These are phyloP conservation scores for Australoheros scitulus DNA, from an alignment of 2,113 vertebrate species.

Conservation along the genomic window DNA sequence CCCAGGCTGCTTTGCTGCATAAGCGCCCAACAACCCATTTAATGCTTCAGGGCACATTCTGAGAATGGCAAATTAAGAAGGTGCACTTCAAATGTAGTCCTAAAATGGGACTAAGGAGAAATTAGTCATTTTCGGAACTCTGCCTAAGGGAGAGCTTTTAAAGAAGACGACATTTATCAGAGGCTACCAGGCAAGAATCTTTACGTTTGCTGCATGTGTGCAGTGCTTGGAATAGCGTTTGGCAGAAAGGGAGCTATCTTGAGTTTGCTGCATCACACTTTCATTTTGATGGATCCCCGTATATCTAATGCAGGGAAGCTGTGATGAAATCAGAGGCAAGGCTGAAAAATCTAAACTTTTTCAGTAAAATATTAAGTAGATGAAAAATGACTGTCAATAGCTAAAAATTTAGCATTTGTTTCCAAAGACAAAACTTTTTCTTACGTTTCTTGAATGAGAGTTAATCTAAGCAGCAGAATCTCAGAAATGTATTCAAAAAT, in stretches of 20 bases:
- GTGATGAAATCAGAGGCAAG: constrained; percentile 44
- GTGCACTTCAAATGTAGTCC: constrained; percentile 37
- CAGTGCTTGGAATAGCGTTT: not conserved
- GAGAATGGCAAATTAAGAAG: constrained; percentile 53
- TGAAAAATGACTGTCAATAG: not conserved
- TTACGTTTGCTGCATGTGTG: constrained; percentile 4
- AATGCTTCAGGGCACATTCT: constrained; percentile 50
- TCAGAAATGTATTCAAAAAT: not conserved
- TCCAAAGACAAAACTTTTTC: not conserved
- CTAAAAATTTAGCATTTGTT: not conserved
- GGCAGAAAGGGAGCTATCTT: constrained; percentile 21
- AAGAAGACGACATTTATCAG: constrained; percentile 39
- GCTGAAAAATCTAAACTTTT: not conserved
- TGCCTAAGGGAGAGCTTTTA: constrained; percentile 38
- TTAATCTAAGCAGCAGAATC: constrained; percentile 9
- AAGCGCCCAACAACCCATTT: constrained; percentile 43
- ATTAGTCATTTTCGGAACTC: constrained; percentile 41
- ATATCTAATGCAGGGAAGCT: constrained; percentile 19
- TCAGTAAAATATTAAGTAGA: not conserved
- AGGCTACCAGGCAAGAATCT: constrained; percentile 22
- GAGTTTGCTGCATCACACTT: not conserved
- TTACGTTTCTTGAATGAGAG: not conserved
- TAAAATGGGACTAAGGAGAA: constrained; percentile 47
- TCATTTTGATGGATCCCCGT: constrained; percentile 44
- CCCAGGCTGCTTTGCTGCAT: constrained; percentile 45